phyloP scores from a whole-genome alignment of 2,888 invertebrate genomes.

The Drosophila meridiana region DNA sequence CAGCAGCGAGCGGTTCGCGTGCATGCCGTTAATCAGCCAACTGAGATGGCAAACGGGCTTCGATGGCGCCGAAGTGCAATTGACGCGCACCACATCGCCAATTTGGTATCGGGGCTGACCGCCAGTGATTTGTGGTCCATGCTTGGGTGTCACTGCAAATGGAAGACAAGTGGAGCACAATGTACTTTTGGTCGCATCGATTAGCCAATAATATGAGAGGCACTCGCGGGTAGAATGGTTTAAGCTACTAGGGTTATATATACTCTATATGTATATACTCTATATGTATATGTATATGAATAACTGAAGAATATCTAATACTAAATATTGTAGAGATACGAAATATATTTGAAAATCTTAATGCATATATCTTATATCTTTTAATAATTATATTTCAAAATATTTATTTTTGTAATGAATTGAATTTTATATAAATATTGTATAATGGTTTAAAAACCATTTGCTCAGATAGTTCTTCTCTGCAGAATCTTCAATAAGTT shows the following conservation, averaged over 20 bases:
- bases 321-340: no score
- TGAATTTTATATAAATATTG: no score
- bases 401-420: no score
- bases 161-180: slow-evolving; percentile 35
- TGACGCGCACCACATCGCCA: slow-evolving; percentile 92
- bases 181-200: slow-evolving; percentile 38
- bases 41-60: slow-evolving; percentile 93
- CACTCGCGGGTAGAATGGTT: background rate
- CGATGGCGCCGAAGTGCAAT: slow-evolving; percentile 93
- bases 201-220: slow-evolving; percentile 32
- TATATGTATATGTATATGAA: no score
- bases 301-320: no score
- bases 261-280: no score
- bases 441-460: no score
- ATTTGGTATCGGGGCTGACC: slow-evolving; percentile 93
- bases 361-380: no score
- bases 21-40: slow-evolving; percentile 95
- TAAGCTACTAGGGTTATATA: background rate
- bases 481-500: no score
- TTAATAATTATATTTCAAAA: no score
- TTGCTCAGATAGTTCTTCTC: no score
- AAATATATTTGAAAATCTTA: no score
- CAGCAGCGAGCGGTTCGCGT: slow-evolving; percentile 87
- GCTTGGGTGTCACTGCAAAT: slow-evolving; percentile 91
- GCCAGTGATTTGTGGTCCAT: slow-evolving; percentile 93